Evolutionary conservation across 2,888 invertebrate genomes (phyloP), one percentile per base, ranked within the genome.

Genomic region (Lepetodrilus schrolli): DNA sequence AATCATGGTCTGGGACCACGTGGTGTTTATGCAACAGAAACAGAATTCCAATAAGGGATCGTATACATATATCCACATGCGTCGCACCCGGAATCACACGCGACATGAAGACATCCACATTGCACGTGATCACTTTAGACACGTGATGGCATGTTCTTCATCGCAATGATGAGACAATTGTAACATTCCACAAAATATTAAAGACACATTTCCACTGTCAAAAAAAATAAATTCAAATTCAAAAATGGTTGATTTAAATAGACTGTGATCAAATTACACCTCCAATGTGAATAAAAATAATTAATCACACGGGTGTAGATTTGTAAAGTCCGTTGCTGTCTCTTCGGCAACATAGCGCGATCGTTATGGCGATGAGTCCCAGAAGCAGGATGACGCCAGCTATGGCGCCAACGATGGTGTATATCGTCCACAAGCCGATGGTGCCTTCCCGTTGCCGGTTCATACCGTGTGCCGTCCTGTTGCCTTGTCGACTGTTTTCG

Each of bases 321-420:
- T 87, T 87, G 76, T 86, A 86, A 21, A 82, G 82, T 2, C 80
- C 78, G 7, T 66, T 75, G 10, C 83, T 83, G 30, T 85, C 82
- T 21, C 78, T 77, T 50, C 83, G 82, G 74, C 86, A 86, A 74
- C 84, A 86, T 23, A 87, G 76, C 3, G 87, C 86, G 5, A 87
- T 81, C 4, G 84, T 82, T 49, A 87, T 86, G 47, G 87, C 86
- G 26, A 87, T 78, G 13, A 87, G 80, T 26, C 87, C 86, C 10
- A 84, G 78, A 34, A 87, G 76, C 1, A 87, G 78, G 34, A 87
- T 83, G 0, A 84, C 85, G 1, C 87, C 87, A 0, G 84, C 86
- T 7, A 87, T 82, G 4, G 86, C 82, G 8, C 87, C 87, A 0
- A 87, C 87, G 48, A 87, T 86, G 17, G 85, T 86, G 75, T 87